A percentile compares a stretch with the other conserved stretches of the same genome.
These are phyloP conservation scores for Chaetodon auriga DNA, from an alignment of 2,113 vertebrate genomes.

Conservation along the genomic window DNA sequence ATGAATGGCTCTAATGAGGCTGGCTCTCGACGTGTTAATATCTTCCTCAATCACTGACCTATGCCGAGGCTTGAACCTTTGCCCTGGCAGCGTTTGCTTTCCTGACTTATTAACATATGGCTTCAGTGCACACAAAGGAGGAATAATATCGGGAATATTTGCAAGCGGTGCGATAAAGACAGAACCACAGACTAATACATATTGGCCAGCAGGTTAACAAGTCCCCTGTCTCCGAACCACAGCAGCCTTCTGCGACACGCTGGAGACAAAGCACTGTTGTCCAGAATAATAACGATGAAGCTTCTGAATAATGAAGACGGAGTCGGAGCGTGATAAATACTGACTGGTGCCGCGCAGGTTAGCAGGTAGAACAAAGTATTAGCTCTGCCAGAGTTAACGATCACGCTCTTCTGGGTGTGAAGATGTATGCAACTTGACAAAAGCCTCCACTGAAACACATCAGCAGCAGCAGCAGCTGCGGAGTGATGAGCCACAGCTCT, in stretches of 20 bases:
- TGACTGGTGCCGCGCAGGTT: background rate
- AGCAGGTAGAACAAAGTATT: conserved; percentile 22
- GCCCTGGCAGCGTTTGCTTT: background rate
- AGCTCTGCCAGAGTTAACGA: conserved; percentile 14
- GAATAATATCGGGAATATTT: background rate
- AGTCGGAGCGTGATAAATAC: conserved; percentile 36
- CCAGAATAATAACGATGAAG: conserved; percentile 43
- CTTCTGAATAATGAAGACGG: conserved; percentile 19
- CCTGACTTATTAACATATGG: conserved; percentile 5
- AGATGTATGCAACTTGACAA: conserved; percentile 23
- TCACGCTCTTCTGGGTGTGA: background rate
- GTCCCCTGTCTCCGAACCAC: conserved; percentile 20
- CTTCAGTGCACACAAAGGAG: background rate
- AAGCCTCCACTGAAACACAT: conserved; percentile 9
- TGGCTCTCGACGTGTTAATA: background rate
- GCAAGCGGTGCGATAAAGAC: conserved; percentile 55
- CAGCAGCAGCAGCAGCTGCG: background rate
- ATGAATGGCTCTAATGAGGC: background rate
- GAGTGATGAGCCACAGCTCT: background rate
- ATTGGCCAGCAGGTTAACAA: conserved; percentile 47
- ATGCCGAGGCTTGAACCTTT: conserved; percentile 8
- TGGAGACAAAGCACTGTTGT: background rate
- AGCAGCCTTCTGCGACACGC: conserved; percentile 3
- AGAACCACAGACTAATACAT: conserved; percentile 39
- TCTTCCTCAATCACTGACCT: background rate